Evolutionary conservation across 2,888 invertebrate genomes (phyloP).

Genomic region (Drosophila merina): DNA sequence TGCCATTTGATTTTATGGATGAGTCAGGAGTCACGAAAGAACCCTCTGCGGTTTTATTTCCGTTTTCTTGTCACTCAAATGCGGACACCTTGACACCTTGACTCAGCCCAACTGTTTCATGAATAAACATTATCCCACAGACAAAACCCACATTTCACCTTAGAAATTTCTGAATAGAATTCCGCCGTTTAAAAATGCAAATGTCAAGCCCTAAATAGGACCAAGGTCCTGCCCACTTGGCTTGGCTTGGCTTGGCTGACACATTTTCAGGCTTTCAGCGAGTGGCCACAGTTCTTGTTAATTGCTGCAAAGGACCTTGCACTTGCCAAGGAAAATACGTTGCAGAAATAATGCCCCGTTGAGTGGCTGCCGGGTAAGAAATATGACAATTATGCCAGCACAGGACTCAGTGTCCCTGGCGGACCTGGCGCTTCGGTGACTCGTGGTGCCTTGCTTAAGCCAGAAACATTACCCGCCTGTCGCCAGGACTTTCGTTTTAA

Average conservation of each 20-base stretch:
- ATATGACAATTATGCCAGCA: constrained; percentile 66
- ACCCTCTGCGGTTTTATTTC: neutral
- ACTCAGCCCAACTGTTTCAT: constrained; percentile 26
- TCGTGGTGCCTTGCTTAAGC: constrained; percentile 15
- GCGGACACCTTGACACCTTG: constrained; percentile 37
- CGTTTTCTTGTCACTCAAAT: constrained; percentile 1
- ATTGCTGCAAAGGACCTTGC: constrained; percentile 57
- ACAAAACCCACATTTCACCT: constrained; percentile 1
- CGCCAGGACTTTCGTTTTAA: constrained; percentile 17
- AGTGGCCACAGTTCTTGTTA: constrained; percentile 27
- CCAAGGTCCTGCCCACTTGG: constrained; percentile 50
- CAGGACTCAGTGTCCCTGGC: constrained; percentile 31
- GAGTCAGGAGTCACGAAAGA: constrained; percentile 8
- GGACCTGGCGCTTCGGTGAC: neutral
- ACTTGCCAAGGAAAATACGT: constrained; percentile 47
- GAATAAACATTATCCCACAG: constrained; percentile 13
- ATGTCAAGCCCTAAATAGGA: constrained; percentile 55
- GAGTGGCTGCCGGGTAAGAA: constrained; percentile 42
- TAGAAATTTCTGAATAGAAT: constrained; percentile 25
- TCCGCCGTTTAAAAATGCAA: constrained; percentile 46
- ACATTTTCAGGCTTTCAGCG: constrained; percentile 52
- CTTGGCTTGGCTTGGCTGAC: constrained; percentile 46
- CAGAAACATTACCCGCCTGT: constrained; percentile 12
- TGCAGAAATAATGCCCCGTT: constrained; percentile 66
- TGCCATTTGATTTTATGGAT: constrained; percentile 38